Conservation (phyloP, 2,797 vertebrate species). For the Typhlichthys subterraneus region DNA sequence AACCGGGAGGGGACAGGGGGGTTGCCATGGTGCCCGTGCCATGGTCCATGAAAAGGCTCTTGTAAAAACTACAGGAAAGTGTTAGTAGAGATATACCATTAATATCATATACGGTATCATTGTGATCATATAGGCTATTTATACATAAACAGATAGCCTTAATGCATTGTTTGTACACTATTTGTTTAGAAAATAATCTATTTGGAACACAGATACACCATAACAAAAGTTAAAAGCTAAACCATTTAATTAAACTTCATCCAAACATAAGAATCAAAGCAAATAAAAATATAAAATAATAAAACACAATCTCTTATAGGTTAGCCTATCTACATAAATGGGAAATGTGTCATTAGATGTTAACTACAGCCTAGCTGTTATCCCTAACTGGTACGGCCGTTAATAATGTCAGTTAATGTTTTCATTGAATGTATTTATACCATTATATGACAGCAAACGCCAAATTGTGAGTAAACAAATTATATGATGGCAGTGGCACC, state of each 20-base stretch:
- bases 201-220: too few relatives aligned
- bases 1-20: slow-evolving; percentile 47
- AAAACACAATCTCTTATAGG: too few relatives aligned
- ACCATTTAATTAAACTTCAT: too few relatives aligned
- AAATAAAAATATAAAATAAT: too few relatives aligned
- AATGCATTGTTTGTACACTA: too few relatives aligned
- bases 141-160: too few relatives aligned
- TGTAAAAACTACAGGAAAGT: slow-evolving; percentile 45
- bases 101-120: too few relatives aligned
- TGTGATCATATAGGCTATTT: too few relatives aligned
- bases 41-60: slow-evolving; percentile 54
- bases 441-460: not conserved
- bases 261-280: too few relatives aligned
- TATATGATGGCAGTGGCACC: not conserved
- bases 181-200: too few relatives aligned
- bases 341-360: not conserved
- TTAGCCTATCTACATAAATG: not conserved
- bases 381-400: not conserved
- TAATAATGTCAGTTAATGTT: not conserved
- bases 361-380: not conserved
- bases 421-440: too few relatives aligned
- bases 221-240: too few relatives aligned
- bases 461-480: not conserved
- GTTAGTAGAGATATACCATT: slow-evolving; percentile 44
- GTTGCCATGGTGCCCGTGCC: slow-evolving; percentile 62